A percentile compares a stretch with the other conserved stretches of the same genome.
Conservation (phyloP, 2,888 invertebrate genomes). For the Nomada lathburiana region DNA sequence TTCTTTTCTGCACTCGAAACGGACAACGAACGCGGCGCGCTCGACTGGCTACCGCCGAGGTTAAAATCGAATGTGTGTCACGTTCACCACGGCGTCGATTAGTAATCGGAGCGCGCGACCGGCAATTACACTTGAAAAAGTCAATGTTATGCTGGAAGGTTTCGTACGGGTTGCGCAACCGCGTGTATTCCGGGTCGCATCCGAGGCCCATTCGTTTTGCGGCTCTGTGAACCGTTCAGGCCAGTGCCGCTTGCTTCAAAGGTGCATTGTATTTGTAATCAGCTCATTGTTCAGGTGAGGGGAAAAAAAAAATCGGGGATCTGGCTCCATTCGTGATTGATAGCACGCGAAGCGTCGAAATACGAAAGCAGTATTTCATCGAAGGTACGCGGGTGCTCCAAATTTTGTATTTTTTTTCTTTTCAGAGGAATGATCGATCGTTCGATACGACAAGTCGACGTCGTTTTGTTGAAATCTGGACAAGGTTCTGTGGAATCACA, state of each 20-base stretch:
- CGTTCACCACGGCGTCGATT: constrained; percentile 70
- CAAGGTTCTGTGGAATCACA: not conserved
- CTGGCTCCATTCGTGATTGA: not conserved
- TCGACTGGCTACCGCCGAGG: constrained; percentile 38
- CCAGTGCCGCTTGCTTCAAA: not conserved
- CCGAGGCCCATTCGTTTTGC: constrained; percentile 13
- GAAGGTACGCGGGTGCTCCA: not conserved
- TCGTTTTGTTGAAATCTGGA: not conserved
- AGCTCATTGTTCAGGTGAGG: constrained; percentile 24
- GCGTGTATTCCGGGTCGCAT: constrained; percentile 42
- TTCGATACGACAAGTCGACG: not conserved
- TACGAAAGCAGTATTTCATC: not conserved
- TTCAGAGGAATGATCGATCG: not conserved
- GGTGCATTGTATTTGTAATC: constrained; percentile 11
- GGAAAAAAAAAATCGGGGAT: not conserved
- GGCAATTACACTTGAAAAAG: constrained; percentile 72
- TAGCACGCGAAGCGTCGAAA: not conserved
- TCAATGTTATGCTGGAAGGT: constrained; percentile 71
- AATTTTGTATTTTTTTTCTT: not conserved
- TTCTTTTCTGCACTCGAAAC: not conserved
- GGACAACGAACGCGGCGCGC: constrained; percentile 48
- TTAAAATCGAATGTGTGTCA: constrained; percentile 72
- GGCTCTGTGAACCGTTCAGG: constrained; percentile 28
- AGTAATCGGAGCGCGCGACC: constrained; percentile 70
- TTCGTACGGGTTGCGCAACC: constrained; percentile 63